Conservation (phyloP, 2,797 vertebrate genomes). For the Malacoraja senta region DNA sequence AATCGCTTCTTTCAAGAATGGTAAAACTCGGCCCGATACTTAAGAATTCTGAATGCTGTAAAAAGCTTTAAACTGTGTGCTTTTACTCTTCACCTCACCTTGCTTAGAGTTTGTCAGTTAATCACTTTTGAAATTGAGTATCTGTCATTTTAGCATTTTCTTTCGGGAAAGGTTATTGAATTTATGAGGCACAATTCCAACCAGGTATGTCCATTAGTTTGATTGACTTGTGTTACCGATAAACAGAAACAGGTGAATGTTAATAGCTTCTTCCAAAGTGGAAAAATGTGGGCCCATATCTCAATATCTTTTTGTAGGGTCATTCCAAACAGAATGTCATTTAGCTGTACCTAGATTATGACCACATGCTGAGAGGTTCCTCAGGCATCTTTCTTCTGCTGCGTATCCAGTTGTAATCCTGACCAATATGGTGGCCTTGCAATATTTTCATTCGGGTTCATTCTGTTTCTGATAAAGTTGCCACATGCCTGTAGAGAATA, state of each 20-base stretch:
- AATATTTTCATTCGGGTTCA: background rate
- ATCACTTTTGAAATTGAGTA: background rate
- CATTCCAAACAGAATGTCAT: background rate
- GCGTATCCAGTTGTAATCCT: background rate
- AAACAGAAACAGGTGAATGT: background rate
- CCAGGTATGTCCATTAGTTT: background rate
- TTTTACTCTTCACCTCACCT: background rate
- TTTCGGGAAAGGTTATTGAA: background rate
- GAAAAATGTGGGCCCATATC: background rate
- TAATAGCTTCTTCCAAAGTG: background rate
- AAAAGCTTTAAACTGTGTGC: background rate
- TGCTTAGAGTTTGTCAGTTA: background rate
- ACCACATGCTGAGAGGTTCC: conserved; percentile 10
- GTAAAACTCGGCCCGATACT: background rate
- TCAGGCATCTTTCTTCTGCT: background rate
- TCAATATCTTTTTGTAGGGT: conserved; percentile 1
- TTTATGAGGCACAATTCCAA: background rate
- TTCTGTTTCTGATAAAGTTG: conserved; percentile 18
- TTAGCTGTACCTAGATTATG: background rate
- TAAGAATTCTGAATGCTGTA: background rate
- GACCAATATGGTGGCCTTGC: background rate
- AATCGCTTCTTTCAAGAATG: background rate
- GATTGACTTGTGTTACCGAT: background rate
- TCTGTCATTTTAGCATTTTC: background rate
- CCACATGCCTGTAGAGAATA: background rate